These are phyloP conservation scores for Clarias laeviceps DNA, from an alignment of 2,797 vertebrate genomes.

Conservation along the genomic window DNA sequence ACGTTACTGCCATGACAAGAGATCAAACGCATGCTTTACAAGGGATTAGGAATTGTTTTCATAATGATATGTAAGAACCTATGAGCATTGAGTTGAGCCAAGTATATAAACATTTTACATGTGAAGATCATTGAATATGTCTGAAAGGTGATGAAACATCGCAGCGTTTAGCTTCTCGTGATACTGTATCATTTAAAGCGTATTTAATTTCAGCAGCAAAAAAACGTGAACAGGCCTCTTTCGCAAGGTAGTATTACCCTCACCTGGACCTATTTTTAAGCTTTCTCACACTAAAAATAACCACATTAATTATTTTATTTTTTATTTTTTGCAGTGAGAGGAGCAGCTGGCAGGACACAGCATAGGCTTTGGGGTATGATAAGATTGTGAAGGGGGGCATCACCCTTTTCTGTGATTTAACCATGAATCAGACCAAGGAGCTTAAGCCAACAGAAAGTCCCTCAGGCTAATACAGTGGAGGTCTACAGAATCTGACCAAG, in stretches of 20 bases:
- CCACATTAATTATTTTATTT: slow-evolving; percentile 45
- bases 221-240: slow-evolving; percentile 14
- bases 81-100: neutral
- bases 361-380: slow-evolving; percentile 47
- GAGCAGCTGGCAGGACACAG: slow-evolving; percentile 51
- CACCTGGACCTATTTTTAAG: slow-evolving; percentile 49
- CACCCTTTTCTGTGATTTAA: slow-evolving; percentile 54
- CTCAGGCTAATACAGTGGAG: slow-evolving; percentile 48
- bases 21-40: neutral
- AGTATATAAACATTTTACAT: neutral
- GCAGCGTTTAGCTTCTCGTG: slow-evolving; percentile 3
- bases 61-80: neutral
- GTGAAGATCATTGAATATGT: neutral
- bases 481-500: slow-evolving; percentile 45
- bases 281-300: slow-evolving; percentile 53
- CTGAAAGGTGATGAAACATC: neutral
- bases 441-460: slow-evolving; percentile 54
- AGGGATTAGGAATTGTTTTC: neutral
- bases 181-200: slow-evolving; percentile 28
- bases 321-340: slow-evolving; percentile 30
- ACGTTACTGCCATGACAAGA: neutral
- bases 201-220: slow-evolving; percentile 19
- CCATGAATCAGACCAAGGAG: slow-evolving; percentile 55
- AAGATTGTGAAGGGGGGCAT: slow-evolving; percentile 51
- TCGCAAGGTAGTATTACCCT: slow-evolving; percentile 34